These are phyloP conservation scores for Cariama cristata DNA, from an alignment of 2,113 vertebrate genomes.

Conservation along the genomic window DNA sequence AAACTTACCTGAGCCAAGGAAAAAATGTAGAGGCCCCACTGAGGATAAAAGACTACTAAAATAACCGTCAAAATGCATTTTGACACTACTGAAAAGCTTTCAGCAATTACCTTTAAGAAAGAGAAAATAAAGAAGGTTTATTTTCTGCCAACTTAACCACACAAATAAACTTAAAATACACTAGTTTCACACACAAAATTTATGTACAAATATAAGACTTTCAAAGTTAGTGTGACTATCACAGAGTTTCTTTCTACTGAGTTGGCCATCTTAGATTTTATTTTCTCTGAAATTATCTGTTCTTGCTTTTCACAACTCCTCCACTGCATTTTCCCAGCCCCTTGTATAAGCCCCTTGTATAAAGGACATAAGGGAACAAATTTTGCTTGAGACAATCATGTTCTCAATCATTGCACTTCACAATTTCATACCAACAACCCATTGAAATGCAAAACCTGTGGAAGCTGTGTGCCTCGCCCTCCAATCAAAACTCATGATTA, in stretches of 20 bases:
- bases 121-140: neutral
- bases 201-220: neutral
- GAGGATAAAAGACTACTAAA: slow-evolving; percentile 83
- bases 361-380: neutral
- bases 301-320: neutral
- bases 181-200: neutral
- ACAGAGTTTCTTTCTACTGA: neutral
- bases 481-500: neutral
- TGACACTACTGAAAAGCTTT: slow-evolving; percentile 89
- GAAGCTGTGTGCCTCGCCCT: neutral
- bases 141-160: neutral
- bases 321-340: neutral
- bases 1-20: slow-evolving; percentile 87
- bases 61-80: slow-evolving; percentile 87
- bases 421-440: neutral
- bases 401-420: neutral
- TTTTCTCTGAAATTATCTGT: neutral
- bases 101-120: slow-evolving; percentile 83
- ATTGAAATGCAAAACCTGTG: fast-evolving
- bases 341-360: neutral
- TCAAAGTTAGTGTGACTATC: neutral
- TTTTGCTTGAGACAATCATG: neutral
- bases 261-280: neutral
- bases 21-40: slow-evolving; percentile 91
- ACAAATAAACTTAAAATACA: neutral